phyloP scores from a whole-genome alignment of 2,888 invertebrate species.

The Hedya salicella region DNA sequence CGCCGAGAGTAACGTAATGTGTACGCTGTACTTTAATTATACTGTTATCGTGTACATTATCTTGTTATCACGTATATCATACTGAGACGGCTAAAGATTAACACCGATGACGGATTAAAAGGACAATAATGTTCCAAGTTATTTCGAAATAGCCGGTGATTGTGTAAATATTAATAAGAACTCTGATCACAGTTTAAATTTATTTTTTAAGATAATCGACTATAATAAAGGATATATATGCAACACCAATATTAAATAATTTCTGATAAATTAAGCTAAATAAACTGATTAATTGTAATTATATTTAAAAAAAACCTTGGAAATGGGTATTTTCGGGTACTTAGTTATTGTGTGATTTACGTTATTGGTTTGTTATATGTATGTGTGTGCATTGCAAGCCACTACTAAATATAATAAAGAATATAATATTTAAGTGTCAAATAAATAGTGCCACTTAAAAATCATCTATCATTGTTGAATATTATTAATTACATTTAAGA shows the following conservation, averaged over 20 bases:
- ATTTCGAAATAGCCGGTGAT: conserved; percentile 11
- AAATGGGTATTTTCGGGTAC: background rate
- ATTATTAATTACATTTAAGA: conserved; percentile 32
- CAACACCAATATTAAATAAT: background rate
- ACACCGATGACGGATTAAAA: conserved; percentile 14
- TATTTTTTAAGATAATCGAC: background rate
- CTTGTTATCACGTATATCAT: no score
- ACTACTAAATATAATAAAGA: conserved; percentile 44
- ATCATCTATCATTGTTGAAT: conserved; percentile 43
- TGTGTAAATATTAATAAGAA: no score
- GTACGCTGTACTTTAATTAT: no score
- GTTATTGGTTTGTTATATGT: background rate
- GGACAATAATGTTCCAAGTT: conserved; percentile 25
- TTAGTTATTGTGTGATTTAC: background rate
- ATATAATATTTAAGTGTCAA: conserved; percentile 43
- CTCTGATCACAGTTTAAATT: background rate
- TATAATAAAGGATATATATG: no score
- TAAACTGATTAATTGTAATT: no score
- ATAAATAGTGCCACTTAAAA: conserved; percentile 49
- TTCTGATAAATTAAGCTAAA: conserved; percentile 1
- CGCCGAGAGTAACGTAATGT: background rate
- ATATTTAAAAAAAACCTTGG: conserved; percentile 5
- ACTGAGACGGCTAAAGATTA: background rate
- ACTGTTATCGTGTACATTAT: no score
- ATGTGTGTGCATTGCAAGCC: conserved; percentile 17